These are phyloP conservation scores for Chlorops oryzae DNA, from an alignment of 1,140 invertebrate genomes.

Conservation along the genomic window DNA sequence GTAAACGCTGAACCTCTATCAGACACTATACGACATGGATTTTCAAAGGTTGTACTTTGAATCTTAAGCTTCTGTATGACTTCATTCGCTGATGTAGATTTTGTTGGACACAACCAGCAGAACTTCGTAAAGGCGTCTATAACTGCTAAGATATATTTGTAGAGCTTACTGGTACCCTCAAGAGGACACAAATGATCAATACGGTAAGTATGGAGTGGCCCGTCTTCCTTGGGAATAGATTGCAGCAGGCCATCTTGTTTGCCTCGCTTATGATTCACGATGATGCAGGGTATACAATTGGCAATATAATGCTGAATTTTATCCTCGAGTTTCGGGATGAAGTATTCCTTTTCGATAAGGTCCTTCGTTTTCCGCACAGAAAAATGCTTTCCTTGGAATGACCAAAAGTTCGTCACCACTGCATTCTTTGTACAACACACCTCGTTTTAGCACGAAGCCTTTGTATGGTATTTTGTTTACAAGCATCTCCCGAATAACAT, in stretches of 20 bases:
- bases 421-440: neutral
- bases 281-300: conserved; percentile 37
- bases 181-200: conserved; percentile 32
- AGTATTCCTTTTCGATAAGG: conserved; percentile 43
- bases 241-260: conserved; percentile 41
- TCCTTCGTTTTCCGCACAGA: conserved; percentile 37
- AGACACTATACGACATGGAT: conserved; percentile 14
- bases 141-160: conserved; percentile 17
- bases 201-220: no score
- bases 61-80: conserved; percentile 24
- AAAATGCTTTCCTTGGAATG: conserved; percentile 24
- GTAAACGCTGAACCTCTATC: conserved; percentile 19
- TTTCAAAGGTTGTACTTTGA: conserved; percentile 27
- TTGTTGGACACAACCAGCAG: conserved; percentile 36
- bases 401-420: conserved; percentile 12
- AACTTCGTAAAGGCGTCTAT: conserved; percentile 32
- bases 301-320: conserved; percentile 34
- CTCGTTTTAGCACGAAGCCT: neutral
- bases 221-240: conserved; percentile 28
- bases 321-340: conserved; percentile 31
- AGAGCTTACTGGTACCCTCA: conserved; percentile 33
- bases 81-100: conserved; percentile 20
- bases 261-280: conserved; percentile 29
- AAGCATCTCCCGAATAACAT: neutral
- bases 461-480: neutral